A percentile compares a stretch with the other conserved stretches of the same genome.
These are phyloP conservation scores for Patagioenas fasciata DNA, from an alignment of 2,113 vertebrate genomes.

Conservation along the genomic window DNA sequence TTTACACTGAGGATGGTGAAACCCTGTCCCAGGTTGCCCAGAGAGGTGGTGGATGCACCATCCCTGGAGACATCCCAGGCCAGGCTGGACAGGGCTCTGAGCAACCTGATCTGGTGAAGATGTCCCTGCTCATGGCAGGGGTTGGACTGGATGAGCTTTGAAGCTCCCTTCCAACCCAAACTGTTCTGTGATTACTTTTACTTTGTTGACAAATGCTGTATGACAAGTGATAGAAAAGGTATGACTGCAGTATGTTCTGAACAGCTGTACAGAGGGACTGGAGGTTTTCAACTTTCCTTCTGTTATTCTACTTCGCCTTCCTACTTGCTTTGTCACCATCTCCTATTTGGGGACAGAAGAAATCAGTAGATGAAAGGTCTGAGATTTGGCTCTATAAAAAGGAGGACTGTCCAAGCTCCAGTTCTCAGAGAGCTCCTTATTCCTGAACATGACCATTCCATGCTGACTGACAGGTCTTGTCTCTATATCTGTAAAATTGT, in stretches of 20 bases:
- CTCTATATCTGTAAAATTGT: neutral
- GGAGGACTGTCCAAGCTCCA: neutral
- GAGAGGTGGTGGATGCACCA: too few relatives aligned
- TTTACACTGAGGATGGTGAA: neutral
- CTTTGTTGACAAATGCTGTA: neutral
- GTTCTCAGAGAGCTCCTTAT: neutral
- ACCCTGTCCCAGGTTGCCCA: neutral
- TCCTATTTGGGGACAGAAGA: neutral
- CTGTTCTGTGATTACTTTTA: neutral
- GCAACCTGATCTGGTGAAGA: neutral
- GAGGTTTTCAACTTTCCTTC: neutral
- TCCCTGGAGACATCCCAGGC: neutral
- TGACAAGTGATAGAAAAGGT: neutral
- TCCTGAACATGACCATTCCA: neutral
- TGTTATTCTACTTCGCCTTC: neutral
- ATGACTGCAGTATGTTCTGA: neutral
- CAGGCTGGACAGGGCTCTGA: neutral
- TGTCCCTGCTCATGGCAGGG: neutral
- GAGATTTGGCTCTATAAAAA: neutral
- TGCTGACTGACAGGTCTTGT: too few relatives aligned
- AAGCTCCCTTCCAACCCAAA: neutral
- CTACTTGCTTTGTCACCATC: neutral
- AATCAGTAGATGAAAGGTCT: neutral
- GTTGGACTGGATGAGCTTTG: neutral
- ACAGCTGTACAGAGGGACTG: accelerated